Base-by-base conservation (phyloP, 2,797 vertebrate species). In the Mus caroli region DNA sequence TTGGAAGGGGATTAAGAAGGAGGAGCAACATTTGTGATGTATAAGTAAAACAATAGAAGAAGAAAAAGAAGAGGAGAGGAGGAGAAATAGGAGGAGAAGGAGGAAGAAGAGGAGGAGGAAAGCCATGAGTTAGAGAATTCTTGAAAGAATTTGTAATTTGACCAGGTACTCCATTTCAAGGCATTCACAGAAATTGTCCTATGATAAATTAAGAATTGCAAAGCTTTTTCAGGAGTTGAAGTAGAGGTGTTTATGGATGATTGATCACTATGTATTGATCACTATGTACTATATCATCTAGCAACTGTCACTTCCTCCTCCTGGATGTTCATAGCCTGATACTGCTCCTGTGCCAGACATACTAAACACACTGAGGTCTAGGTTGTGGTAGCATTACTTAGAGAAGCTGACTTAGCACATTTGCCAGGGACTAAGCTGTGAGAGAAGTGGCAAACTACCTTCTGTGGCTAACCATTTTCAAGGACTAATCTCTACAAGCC, bases 61-160 rank as follows among this genome's bases (percentile, higher is more conserved):
- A n/a, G 31, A 17, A 28, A 12, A 3, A n/a, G 14, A 3, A 34
- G 2, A 2, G 6, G 34, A 69, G 64, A 69, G 0, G 64, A 69
- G 13, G 11, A 67, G 1, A 12, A 67, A 14, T 31, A 67, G 5
- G 14, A 50, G 50, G 10, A 10, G 11, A 6, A 22, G 1, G 22
- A 10, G 11, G 11, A 3, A 13, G 4, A 5, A 3, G 6, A 14
- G 34, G 15, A 6, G 14, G 2, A 15, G 52, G 28, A 52, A 78
- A 52, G 46, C 28, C 46, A 7, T 20, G 8, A 52, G 28, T 78
- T 50, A 78, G 6, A 4, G 76, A 34, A 34, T 9, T 78, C 7
- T 28, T 19, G 15, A 78, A 46, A 19, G 28, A 52, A 52, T 78
- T 19, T 52, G 17, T 78, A 78, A 34, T 78, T 78, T 5, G 0